A percentile compares a stretch with the other conserved stretches of the same genome.
These are phyloP conservation scores for Hedya salicella DNA, from an alignment of 2,888 invertebrate genomes.

Conservation along the genomic window DNA sequence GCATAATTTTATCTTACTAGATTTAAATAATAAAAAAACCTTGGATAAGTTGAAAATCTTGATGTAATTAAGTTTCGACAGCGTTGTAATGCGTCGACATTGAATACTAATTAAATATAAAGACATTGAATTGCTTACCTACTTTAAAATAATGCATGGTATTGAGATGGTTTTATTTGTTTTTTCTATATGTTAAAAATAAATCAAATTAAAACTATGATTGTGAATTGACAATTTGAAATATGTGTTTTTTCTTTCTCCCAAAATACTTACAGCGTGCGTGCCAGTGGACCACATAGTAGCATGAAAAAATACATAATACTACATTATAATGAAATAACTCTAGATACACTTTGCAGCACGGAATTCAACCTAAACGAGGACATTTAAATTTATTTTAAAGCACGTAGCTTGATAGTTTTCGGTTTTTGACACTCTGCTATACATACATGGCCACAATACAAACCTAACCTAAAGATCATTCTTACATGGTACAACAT, in stretches of 20 bases:
- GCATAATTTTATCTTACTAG: slow-evolving; percentile 35
- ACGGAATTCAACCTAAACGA: too few species aligned
- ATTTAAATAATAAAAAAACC: slow-evolving; percentile 8
- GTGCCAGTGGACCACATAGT: too few species aligned
- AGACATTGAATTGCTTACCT: slow-evolving; percentile 49
- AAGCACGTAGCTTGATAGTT: too few species aligned
- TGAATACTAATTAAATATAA: slow-evolving; percentile 46
- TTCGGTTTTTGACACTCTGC: too few species aligned
- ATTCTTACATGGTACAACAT: too few species aligned
- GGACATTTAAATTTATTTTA: too few species aligned
- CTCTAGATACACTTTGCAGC: too few species aligned
- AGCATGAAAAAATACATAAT: too few species aligned
- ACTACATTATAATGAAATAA: too few species aligned
- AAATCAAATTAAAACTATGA: slow-evolving; percentile 45
- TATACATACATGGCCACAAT: too few species aligned
- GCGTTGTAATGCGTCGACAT: slow-evolving; percentile 26
- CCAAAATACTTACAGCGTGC: neutral
- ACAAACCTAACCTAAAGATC: too few species aligned
- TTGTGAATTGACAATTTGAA: slow-evolving; percentile 43
- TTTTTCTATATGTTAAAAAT: slow-evolving; percentile 51
- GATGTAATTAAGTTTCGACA: slow-evolving; percentile 28
- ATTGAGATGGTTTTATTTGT: slow-evolving; percentile 52
- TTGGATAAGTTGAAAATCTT: slow-evolving; percentile 30
- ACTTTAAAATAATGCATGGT: slow-evolving; percentile 53
- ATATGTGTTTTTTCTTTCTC: slow-evolving; percentile 26